phyloP scores from a whole-genome alignment of 1,140 invertebrate genomes.

The Aculops lycopersici region DNA sequence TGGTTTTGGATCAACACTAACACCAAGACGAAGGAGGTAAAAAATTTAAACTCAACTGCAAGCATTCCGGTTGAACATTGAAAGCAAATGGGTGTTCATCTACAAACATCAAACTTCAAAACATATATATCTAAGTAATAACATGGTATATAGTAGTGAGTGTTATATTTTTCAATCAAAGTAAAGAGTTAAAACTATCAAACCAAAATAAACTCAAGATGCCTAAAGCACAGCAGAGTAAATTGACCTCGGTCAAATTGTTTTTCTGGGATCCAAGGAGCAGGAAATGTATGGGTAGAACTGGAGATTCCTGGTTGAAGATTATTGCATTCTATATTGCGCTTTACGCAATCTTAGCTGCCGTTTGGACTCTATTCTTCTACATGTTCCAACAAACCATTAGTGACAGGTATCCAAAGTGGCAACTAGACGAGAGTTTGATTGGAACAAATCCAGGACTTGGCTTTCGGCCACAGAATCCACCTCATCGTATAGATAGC shows the following conservation, averaged over 20 bases:
- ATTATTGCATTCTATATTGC: constrained; percentile 72
- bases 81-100: too few relatives aligned
- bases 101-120: too few relatives aligned
- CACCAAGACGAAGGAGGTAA: too few relatives aligned
- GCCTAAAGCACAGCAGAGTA: background rate
- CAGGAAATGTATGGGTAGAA: background rate
- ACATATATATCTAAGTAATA: too few relatives aligned
- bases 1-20: too few relatives aligned
- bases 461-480: constrained; percentile 69
- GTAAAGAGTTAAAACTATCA: too few relatives aligned
- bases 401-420: constrained; percentile 47
- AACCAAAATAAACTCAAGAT: too few relatives aligned
- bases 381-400: constrained; percentile 71
- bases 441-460: constrained; percentile 71
- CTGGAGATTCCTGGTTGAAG: constrained; percentile 24
- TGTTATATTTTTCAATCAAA: too few relatives aligned
- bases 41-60: too few relatives aligned
- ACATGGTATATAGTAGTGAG: too few relatives aligned
- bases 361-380: constrained; percentile 60
- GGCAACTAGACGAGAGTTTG: constrained; percentile 41
- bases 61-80: too few relatives aligned
- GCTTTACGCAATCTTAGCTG: constrained; percentile 50
- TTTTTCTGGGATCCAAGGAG: background rate
- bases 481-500: constrained; percentile 51
- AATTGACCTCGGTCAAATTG: background rate